These are phyloP conservation scores for Seira ritae DNA, from an alignment of 2,888 invertebrate genomes.

Conservation along the genomic window DNA sequence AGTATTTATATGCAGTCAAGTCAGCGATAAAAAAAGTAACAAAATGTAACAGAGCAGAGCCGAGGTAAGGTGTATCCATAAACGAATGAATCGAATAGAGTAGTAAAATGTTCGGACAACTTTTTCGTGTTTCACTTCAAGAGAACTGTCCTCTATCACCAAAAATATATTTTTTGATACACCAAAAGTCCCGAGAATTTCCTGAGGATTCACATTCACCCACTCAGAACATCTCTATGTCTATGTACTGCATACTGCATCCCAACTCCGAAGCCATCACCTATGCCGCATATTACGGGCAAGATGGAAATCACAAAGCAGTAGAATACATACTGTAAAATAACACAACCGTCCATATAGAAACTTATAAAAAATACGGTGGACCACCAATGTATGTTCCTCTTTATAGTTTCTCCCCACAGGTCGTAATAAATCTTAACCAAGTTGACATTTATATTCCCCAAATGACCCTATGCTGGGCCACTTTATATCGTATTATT, in stretches of 20 bases:
- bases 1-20: too few relatives aligned
- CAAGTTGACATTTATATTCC: slow-evolving; percentile 69
- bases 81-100: not conserved
- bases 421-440: slow-evolving; percentile 67
- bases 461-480: slow-evolving; percentile 62
- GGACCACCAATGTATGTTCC: slow-evolving; percentile 19
- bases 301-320: slow-evolving; percentile 40
- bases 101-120: too few relatives aligned
- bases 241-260: too few relatives aligned
- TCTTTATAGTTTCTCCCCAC: slow-evolving; percentile 55
- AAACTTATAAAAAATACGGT: slow-evolving; percentile 32
- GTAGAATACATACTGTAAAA: slow-evolving; percentile 42
- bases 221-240: not conserved
- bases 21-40: not conserved
- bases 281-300: too few relatives aligned
- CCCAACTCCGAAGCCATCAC: too few relatives aligned
- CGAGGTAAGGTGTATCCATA: not conserved
- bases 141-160: not conserved
- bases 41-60: too few relatives aligned
- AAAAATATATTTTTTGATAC: not conserved
- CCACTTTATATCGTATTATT: slow-evolving; percentile 21
- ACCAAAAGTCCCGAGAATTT: too few relatives aligned
- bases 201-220: too few relatives aligned
- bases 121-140: too few relatives aligned
- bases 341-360: slow-evolving; percentile 38